phyloP scores from a whole-genome alignment of 2,113 vertebrate species.

The Microtus montanus region DNA sequence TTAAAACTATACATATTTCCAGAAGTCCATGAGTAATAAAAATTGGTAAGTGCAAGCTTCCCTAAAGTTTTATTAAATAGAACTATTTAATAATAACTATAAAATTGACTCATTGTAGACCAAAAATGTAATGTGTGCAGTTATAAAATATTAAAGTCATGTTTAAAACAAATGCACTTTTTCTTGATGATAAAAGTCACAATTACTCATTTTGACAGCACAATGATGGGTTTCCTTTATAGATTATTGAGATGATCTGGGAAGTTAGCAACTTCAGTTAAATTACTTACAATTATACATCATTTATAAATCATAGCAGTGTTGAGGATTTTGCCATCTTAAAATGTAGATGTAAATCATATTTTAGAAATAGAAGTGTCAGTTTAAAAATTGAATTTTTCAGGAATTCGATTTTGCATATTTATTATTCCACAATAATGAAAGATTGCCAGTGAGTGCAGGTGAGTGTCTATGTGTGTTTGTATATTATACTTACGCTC shows the following conservation, averaged over 20 bases:
- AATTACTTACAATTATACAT: conserved; percentile 64
- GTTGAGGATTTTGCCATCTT: conserved; percentile 72
- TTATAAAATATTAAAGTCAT: conserved; percentile 31
- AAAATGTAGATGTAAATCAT: conserved; percentile 74
- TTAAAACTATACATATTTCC: not conserved
- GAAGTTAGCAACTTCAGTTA: conserved; percentile 45
- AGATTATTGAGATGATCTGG: not conserved
- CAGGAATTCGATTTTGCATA: conserved; percentile 62
- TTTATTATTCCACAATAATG: not conserved
- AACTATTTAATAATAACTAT: not conserved
- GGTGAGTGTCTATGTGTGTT: not conserved
- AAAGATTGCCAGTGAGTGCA: not conserved
- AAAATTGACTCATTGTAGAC: not conserved
- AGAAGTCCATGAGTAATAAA: not conserved
- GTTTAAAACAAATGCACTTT: conserved; percentile 56
- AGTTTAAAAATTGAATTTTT: conserved; percentile 66
- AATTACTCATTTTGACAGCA: conserved; percentile 62
- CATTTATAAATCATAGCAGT: conserved; percentile 43
- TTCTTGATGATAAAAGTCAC: conserved; percentile 68
- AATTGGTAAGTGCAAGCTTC: not conserved
- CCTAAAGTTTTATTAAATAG: not conserved
- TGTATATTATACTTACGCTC: conserved; percentile 7
- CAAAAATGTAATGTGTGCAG: conserved; percentile 33
- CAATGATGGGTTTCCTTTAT: conserved; percentile 58
- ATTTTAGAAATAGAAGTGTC: conserved; percentile 76